Base-by-base conservation (phyloP, 2,113 vertebrate species). In the Suncus etruscus region DNA sequence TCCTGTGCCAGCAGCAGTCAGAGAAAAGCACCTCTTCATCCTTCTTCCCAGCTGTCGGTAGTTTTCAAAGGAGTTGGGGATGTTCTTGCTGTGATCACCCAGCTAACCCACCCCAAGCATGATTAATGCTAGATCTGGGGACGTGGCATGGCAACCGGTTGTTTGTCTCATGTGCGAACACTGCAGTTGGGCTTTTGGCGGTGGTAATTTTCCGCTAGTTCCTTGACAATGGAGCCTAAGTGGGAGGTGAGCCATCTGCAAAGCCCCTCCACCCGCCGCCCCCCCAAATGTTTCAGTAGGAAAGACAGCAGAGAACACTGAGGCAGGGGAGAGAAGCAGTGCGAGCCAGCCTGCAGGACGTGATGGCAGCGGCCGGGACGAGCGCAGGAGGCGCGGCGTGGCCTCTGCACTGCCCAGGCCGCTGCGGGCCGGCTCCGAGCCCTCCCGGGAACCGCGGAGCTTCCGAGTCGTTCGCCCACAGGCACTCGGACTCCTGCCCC, bases 181-280 rank as follows among this genome's bases (percentile, higher is more conserved):
- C 82, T 31, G 90, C 73, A 61, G 69, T 51, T 92, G 32, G 54
- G 47, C 7, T 92, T 81, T 81, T 75, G 58, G 58, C 86, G 12
- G 45, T 63, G 54, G 72, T 83, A 83, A 95, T 97, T 91, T 95
- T 91, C 90, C 86, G 6, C 77, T 79, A 31, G 77, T 50, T 91
- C 85, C 82, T 80, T 47, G 54, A 47, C 92, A 83, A 9, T 25
- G 63, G 20, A 78, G 76, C 65, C 78, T 45, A 50, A 85, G 91
- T 75, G 78, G 51, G 78, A 83, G 81, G 47, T 22, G 51, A 54
- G 22, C 82, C 82, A 87, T 93, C 72, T 70, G 78, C 85, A 92
- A 82, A 78, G 58, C 58, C 58, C 58, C 54, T 54, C 54, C 54
- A 54, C 54, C 54, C 8, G 12, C 54, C 54, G 3, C 12, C 18